Conservation (phyloP, 2,888 invertebrate species). For the Polydrusus pterygomalis region DNA sequence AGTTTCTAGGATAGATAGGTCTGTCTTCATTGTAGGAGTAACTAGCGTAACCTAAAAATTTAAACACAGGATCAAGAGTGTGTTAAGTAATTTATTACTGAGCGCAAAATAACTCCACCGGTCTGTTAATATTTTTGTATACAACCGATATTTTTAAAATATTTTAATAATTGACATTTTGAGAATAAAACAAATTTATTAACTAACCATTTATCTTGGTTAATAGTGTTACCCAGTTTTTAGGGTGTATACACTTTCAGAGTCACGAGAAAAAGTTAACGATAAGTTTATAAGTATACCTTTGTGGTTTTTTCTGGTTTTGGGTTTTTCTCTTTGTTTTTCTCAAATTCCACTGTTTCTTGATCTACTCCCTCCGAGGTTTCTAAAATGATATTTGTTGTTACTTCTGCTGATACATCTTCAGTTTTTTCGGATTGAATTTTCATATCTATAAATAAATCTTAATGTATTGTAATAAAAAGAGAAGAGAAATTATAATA, state of each 20-base stretch:
- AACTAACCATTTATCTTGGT: too few species aligned
- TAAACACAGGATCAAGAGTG: background rate
- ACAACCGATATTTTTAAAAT: too few species aligned
- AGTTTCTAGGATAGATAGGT: slow-evolving; percentile 47
- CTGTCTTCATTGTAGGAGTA: slow-evolving; percentile 60
- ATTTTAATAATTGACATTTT: too few species aligned
- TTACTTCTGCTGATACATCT: slow-evolving; percentile 48
- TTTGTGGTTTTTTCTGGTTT: slow-evolving; percentile 56
- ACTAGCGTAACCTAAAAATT: slow-evolving; percentile 57
- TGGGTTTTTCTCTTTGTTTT: slow-evolving; percentile 68
- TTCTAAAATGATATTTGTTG: slow-evolving; percentile 61
- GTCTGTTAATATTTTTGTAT: too few species aligned
- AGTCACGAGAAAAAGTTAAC: background rate
- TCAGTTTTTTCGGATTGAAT: slow-evolving; percentile 27
- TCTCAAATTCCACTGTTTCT: slow-evolving; percentile 66
- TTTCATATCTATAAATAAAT: slow-evolving; percentile 17
- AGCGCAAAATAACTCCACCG: too few species aligned
- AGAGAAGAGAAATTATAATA: too few species aligned
- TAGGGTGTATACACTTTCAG: background rate
- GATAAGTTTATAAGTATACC: too few species aligned
- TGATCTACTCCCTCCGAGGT: slow-evolving; percentile 59
- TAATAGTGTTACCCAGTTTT: too few species aligned
- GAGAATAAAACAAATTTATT: too few species aligned
- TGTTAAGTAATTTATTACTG: too few species aligned
- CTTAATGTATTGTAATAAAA: too few species aligned